Percentiles rank a stretch among this genome's conserved stretches.
Conservation (phyloP, 2,888 invertebrate genomes). For the Drosophila buzzatii region DNA sequence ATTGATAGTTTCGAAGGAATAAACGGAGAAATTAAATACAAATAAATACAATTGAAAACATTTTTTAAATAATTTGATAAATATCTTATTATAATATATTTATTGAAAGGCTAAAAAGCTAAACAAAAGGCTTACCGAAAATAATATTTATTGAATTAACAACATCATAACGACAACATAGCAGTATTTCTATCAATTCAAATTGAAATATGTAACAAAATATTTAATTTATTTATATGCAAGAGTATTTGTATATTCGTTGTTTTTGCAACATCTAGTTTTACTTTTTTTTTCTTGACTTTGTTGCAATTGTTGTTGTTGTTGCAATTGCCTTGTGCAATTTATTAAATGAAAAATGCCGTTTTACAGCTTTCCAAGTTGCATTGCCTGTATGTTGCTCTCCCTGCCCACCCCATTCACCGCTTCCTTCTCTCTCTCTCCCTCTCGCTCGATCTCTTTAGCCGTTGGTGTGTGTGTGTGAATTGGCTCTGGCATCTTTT, state of each 20-base stretch:
- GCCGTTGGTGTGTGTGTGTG: constrained; percentile 17
- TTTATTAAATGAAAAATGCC: constrained; percentile 82
- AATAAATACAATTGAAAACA: too few species aligned
- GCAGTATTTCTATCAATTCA: too few species aligned
- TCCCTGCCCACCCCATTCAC: not conserved
- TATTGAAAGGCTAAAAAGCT: too few species aligned
- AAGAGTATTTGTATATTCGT: constrained; percentile 32
- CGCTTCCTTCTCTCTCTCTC: not conserved
- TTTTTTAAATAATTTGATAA: too few species aligned
- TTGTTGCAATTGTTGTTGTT: constrained; percentile 31
- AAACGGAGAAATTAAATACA: too few species aligned
- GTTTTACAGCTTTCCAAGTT: constrained; percentile 82
- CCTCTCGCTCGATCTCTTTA: not conserved
- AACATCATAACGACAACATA: too few species aligned
- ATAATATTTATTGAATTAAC: too few species aligned
- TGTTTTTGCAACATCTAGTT: constrained; percentile 13
- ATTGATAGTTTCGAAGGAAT: too few species aligned
- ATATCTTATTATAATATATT: too few species aligned
- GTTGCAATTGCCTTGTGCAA: constrained; percentile 75
- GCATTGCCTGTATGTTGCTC: constrained; percentile 49
- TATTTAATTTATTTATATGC: not conserved
- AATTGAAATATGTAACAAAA: not conserved
- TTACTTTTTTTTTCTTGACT: constrained; percentile 55
- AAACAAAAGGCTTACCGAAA: too few species aligned
- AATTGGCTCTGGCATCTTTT: constrained; percentile 65